Evolutionary conservation across 2,797 vertebrate genomes (phyloP).

Genomic region (Centroberyx gerrardi): DNA sequence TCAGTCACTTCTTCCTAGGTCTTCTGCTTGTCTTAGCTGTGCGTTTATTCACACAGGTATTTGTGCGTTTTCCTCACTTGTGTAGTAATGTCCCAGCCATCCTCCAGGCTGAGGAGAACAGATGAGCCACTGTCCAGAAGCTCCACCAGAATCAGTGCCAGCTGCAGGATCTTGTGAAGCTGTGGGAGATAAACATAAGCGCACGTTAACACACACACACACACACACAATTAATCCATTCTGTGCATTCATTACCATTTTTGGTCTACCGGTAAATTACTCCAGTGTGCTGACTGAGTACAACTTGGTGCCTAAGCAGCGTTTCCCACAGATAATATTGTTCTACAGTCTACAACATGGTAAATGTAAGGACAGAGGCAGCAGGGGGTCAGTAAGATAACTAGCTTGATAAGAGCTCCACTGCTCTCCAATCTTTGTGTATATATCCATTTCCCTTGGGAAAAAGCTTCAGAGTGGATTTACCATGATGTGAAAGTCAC

Average conservation of each 20-base stretch:
- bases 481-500: conserved; percentile 68
- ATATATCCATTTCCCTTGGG: conserved; percentile 65
- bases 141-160: conserved; percentile 93
- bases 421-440: conserved; percentile 62
- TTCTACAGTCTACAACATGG: conserved; percentile 42
- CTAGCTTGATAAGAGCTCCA: conserved; percentile 57
- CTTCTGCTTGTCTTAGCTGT: not conserved
- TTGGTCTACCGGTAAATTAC: conserved; percentile 47
- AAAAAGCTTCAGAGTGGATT: conserved; percentile 69
- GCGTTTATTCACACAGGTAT: conserved; percentile 26
- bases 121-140: conserved; percentile 97
- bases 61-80: conserved; percentile 88
- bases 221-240: conserved; percentile 50
- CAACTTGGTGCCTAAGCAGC: conserved; percentile 36
- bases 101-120: conserved; percentile 96
- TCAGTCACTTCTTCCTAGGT: not conserved
- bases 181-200: conserved; percentile 79
- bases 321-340: conserved; percentile 72
- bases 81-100: conserved; percentile 98
- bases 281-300: conserved; percentile 50
- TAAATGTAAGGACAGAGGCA: conserved; percentile 59
- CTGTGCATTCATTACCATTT: conserved; percentile 55
- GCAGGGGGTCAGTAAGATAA: conserved; percentile 65
- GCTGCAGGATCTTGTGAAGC: conserved; percentile 96
- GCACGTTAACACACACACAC: not conserved